Conservation (phyloP, 2,888 invertebrate genomes). For the Rhagium mordax region DNA sequence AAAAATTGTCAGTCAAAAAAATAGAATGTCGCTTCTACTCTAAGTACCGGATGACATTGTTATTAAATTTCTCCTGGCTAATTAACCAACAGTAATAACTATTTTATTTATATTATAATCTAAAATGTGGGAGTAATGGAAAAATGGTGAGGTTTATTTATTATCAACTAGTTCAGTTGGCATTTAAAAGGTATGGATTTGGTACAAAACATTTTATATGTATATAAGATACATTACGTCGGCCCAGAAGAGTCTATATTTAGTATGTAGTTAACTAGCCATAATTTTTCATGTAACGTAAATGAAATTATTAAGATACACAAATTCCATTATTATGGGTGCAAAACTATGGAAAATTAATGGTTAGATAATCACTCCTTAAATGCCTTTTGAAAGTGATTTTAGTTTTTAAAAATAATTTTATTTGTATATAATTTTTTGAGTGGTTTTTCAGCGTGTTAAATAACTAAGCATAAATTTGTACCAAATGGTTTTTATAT, state of each 20-base stretch:
- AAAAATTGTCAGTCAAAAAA: too few relatives aligned
- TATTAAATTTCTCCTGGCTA: too few relatives aligned
- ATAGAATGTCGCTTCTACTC: too few relatives aligned
- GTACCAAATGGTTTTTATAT: constrained; percentile 46
- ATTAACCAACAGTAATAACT: too few relatives aligned
- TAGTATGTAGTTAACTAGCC: background rate
- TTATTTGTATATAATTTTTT: constrained; percentile 45
- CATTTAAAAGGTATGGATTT: constrained; percentile 5
- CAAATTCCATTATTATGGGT: too few relatives aligned
- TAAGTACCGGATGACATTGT: too few relatives aligned
- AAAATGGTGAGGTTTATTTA: background rate
- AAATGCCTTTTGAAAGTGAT: constrained; percentile 24
- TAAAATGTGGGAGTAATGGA: background rate
- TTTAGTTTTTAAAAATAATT: constrained; percentile 40
- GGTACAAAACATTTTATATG: constrained; percentile 1
- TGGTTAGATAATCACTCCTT: background rate
- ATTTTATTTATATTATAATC: background rate
- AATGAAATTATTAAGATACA: too few relatives aligned
- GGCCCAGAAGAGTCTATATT: background rate
- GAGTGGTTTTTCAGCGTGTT: constrained; percentile 14
- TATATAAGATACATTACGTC: background rate
- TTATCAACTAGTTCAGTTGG: background rate
- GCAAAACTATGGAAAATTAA: background rate
- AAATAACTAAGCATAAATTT: constrained; percentile 32
- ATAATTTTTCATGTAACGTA: background rate